Evolutionary conservation across 2,113 vertebrate species (phyloP), one percentile per base, ranked within the genome.

Genomic region (Labeo rohita): DNA sequence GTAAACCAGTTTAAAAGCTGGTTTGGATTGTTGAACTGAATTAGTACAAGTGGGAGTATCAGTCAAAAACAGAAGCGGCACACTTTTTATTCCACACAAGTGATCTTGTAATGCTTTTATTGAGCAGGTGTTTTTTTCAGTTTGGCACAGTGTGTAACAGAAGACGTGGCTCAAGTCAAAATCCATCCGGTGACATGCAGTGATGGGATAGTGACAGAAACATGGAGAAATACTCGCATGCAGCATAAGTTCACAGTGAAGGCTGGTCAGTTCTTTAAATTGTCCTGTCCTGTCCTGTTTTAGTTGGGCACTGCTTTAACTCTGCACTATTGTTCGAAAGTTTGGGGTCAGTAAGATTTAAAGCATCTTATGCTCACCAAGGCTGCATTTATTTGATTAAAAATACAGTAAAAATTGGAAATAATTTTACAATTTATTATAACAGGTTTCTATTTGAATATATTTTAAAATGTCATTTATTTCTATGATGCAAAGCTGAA

Each of bases 61-160:
- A 66, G 34, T 47, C 59, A 66, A 18, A 81, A 28, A 70, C 28
- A 36, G 16, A 52, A 70, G 28, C 80, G 1, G 80, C 63, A 82
- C 61, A 82, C 80, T 47, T 80, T 82, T 36, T 82, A 68, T 52
- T n/a, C 79, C 70, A 77, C 61, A 77, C 50, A 59, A 52, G 49
- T 83, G 72, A 78, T 81, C 47, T 79, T 54, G 15, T 34, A 3
- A 28, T 23, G 36, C 49, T 65, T 90, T 90, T 90, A 90, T 82
- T 82, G 80, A 82, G 80, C 80, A 70, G 34, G 80, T 82, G 47
- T 52, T 52, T 28, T 82, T 36, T 82, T 36, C 36, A 70, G 73
- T 81, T 78, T 50, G 28, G 61, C 61, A 80, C 21, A n/a, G 47
- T 70, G 63, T 49, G 28, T 82, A 36, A 54, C 1, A 11, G 9